Evolutionary conservation across 2,797 vertebrate species (phyloP).

Genomic region (Sparus aurata): DNA sequence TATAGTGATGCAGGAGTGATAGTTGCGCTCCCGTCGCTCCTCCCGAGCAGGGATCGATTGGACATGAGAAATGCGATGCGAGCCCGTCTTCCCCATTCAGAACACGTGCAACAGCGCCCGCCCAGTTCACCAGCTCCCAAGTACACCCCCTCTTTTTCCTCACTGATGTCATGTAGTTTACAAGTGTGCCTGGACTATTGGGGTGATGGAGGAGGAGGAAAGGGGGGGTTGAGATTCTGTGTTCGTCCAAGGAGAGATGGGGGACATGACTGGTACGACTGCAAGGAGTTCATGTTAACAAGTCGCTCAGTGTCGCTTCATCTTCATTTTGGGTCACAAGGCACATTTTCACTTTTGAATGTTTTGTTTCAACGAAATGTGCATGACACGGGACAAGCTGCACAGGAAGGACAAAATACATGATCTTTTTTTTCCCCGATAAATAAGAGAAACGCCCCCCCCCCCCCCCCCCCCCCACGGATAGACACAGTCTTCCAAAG

Average conservation of each 20-base stretch:
- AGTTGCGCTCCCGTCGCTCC: constrained; percentile 83
- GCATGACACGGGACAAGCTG: too few species aligned
- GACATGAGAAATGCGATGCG: constrained; percentile 83
- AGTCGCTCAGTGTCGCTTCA: neutral
- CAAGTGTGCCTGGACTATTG: constrained; percentile 62
- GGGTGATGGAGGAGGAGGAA: neutral
- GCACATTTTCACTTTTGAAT: neutral
- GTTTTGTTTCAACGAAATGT: neutral
- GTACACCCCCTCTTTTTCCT: constrained; percentile 58
- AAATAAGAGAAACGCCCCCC: too few species aligned
- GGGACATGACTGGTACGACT: constrained; percentile 8
- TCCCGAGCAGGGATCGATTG: constrained; percentile 86
- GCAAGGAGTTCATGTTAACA: constrained; percentile 10
- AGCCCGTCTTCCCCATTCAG: constrained; percentile 85
- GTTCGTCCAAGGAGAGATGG: constrained; percentile 27
- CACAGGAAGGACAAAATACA: neutral
- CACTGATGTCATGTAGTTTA: constrained; percentile 87
- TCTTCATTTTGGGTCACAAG: neutral
- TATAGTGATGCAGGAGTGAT: constrained; percentile 79
- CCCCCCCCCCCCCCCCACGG: too few species aligned
- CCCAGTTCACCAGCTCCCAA: constrained; percentile 79
- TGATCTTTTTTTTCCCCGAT: too few species aligned
- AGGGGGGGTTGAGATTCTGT: neutral
- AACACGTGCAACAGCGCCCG: constrained; percentile 86
- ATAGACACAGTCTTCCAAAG: too few species aligned